These are phyloP conservation scores for Serranus cabrilla DNA, from an alignment of 2,797 vertebrate species.

Conservation along the genomic window DNA sequence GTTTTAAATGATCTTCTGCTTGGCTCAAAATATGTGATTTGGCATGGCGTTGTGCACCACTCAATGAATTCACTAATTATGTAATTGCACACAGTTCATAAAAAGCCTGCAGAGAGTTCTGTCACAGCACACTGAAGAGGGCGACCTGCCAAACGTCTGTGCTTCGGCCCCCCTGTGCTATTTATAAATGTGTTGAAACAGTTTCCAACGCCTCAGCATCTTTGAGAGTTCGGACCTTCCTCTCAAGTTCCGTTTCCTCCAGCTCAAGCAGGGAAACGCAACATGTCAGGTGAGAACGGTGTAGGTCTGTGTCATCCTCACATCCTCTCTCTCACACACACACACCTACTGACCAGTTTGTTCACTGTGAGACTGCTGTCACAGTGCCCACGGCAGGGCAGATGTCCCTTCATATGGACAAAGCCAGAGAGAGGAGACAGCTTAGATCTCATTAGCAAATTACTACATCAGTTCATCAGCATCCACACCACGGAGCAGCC, in stretches of 20 bases:
- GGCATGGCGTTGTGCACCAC: conserved; percentile 39
- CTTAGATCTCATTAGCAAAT: conserved; percentile 75
- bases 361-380: conserved; percentile 34
- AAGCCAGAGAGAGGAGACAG: conserved; percentile 58
- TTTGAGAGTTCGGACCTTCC: conserved; percentile 32
- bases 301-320: conserved; percentile 31
- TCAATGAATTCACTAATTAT: conserved; percentile 66
- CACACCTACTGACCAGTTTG: conserved; percentile 48
- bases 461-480: conserved; percentile 73
- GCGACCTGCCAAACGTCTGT: conserved; percentile 65
- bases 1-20: conserved; percentile 33
- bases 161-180: conserved; percentile 29
- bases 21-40: conserved; percentile 40
- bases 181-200: conserved; percentile 51
- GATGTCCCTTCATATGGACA: conserved; percentile 73
- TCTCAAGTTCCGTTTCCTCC: conserved; percentile 30
- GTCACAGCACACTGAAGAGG: conserved; percentile 49
- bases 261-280: conserved; percentile 24
- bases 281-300: conserved; percentile 53
- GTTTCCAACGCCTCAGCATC: conserved; percentile 52
- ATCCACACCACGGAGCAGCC: conserved; percentile 65
- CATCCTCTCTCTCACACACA: conserved; percentile 4
- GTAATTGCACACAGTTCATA: conserved; percentile 71
- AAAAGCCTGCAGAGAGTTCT: conserved; percentile 66
- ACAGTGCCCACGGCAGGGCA: conserved; percentile 63